Conservation (phyloP, 2,113 vertebrate species). For the Prietella phreatophila region DNA sequence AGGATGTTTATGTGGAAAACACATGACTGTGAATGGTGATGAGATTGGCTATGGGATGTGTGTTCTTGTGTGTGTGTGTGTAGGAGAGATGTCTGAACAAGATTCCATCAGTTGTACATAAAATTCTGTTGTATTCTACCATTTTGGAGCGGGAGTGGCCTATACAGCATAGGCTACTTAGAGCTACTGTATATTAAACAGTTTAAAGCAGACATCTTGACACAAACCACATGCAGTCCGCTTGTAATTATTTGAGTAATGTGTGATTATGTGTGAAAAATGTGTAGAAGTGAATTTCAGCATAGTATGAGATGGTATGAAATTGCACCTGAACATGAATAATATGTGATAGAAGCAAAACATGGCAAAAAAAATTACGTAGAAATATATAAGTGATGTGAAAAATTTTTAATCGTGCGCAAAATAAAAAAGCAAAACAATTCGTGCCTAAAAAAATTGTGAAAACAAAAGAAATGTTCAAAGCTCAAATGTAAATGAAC, state of each 20-base stretch:
- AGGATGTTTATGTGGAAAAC: slow-evolving; percentile 50
- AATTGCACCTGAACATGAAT: background rate
- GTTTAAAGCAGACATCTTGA: background rate
- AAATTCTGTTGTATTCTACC: background rate
- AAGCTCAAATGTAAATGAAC: no score
- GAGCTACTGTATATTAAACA: background rate
- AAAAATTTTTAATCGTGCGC: no score
- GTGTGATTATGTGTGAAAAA: background rate
- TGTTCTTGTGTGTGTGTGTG: no score
- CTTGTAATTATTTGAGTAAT: background rate
- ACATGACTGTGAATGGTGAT: slow-evolving; percentile 14
- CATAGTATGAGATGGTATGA: background rate
- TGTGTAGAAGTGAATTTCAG: background rate
- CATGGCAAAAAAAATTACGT: background rate
- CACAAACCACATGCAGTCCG: background rate
- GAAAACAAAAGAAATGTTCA: background rate
- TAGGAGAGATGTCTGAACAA: background rate
- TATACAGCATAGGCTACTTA: background rate
- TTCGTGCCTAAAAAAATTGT: background rate
- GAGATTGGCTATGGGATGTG: background rate
- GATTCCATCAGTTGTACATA: background rate
- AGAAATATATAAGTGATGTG: background rate
- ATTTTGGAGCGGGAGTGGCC: background rate
- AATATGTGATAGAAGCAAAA: no score
- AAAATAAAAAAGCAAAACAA: background rate